Evolutionary conservation across 1,140 invertebrate species (phyloP).

Genomic region (Babylonia areolata): DNA sequence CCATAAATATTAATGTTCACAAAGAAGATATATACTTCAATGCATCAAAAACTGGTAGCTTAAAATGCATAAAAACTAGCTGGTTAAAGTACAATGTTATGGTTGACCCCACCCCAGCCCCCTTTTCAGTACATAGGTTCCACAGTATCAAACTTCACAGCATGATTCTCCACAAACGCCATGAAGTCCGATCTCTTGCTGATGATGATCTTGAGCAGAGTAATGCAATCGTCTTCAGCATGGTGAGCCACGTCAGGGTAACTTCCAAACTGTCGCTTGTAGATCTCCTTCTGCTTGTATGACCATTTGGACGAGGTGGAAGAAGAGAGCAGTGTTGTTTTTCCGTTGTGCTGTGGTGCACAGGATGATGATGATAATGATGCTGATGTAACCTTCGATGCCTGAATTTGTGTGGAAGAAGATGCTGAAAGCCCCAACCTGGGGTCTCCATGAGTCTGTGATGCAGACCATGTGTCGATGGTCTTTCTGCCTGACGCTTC

Average conservation of each 20-base stretch:
- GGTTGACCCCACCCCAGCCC: no score
- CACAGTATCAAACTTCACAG: conserved; percentile 52
- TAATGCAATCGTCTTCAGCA: conserved; percentile 68
- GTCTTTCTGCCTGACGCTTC: background rate
- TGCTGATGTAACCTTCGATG: background rate
- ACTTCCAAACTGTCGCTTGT: conserved; percentile 54
- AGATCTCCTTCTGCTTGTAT: conserved; percentile 63
- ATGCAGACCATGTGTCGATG: background rate
- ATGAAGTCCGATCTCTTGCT: conserved; percentile 54
- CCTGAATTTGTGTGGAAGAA: background rate
- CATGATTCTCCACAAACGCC: conserved; percentile 60
- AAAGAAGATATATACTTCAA: no score
- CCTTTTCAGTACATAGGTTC: conserved; percentile 41
- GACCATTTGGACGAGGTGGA: conserved; percentile 43
- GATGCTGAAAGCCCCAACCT: background rate
- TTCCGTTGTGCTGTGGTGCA: background rate
- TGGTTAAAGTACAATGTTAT: no score
- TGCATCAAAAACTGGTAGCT: no score
- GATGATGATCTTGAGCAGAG: conserved; percentile 60
- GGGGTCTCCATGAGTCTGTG: background rate
- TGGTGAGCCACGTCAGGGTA: conserved; percentile 57
- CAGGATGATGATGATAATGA: background rate
- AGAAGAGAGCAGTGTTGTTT: background rate
- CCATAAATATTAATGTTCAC: no score
- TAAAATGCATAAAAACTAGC: no score